These are phyloP conservation scores for Gordius sp. DNA, from an alignment of 2,888 invertebrate species.

Conservation along the genomic window DNA sequence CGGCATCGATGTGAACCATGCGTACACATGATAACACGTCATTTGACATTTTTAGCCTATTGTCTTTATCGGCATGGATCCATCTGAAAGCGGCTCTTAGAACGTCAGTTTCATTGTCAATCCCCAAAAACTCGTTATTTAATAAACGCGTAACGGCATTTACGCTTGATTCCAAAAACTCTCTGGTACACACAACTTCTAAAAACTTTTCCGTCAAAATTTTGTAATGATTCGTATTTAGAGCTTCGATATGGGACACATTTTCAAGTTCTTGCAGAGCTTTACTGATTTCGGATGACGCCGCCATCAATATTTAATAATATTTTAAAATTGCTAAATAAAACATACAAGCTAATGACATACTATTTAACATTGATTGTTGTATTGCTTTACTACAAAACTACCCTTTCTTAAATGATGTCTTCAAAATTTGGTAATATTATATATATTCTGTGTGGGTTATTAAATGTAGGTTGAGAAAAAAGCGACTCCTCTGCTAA, in stretches of 20 bases:
- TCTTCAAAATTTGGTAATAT: too few species aligned
- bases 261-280: slow-evolving; percentile 9
- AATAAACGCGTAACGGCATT: neutral
- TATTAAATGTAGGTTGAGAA: too few species aligned
- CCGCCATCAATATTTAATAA: neutral
- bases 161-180: neutral
- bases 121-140: neutral
- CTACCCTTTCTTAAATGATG: too few species aligned
- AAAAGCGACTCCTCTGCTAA: too few species aligned
- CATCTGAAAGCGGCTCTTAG: slow-evolving; percentile 5
- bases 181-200: neutral
- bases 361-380: too few species aligned
- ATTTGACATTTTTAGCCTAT: neutral
- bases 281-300: neutral
- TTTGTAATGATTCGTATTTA: neutral
- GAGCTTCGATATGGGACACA: neutral
- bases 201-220: slow-evolving; percentile 2
- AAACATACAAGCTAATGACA: too few species aligned
- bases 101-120: slow-evolving; percentile 3
- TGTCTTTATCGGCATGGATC: slow-evolving; percentile 10
- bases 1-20: neutral
- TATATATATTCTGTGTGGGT: too few species aligned
- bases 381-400: too few species aligned
- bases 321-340: too few species aligned
- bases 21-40: neutral